Percentiles rank a stretch among this genome's conserved stretches.
Conservation (phyloP, 2,888 invertebrate genomes). For the Leptopterna dolabrata region DNA sequence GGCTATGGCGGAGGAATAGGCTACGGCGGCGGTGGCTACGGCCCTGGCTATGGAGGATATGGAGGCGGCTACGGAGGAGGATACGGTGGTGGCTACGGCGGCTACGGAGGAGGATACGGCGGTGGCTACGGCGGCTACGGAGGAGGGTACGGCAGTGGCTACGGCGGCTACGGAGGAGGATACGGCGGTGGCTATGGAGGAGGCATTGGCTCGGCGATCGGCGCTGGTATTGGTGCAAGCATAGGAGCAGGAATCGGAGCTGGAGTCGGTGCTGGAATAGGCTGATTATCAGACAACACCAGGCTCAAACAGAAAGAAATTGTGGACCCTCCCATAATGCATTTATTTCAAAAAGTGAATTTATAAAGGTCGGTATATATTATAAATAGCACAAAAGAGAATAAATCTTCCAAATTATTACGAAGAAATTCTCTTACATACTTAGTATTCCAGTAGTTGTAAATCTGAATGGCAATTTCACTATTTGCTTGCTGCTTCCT, state of each 20-base stretch:
- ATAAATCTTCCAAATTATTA: no score
- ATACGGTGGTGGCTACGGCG: neutral
- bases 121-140: conserved; percentile 7
- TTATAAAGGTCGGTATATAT: no score
- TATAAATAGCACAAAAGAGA: no score
- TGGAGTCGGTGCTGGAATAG: neutral
- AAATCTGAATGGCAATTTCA: no score
- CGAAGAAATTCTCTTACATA: no score
- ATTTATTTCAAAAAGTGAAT: no score
- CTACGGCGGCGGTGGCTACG: neutral
- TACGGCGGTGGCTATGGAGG: neutral
- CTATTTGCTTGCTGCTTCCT: no score
- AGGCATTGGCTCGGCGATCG: neutral
- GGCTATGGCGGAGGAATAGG: neutral
- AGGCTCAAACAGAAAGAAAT: no score
- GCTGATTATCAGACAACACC: neutral
- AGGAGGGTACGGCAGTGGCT: neutral
- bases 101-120: neutral
- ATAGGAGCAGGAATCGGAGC: conserved; percentile 20
- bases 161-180: neutral
- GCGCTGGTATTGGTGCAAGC: conserved; percentile 19
- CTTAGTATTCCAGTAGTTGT: no score
- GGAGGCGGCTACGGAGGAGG: neutral
- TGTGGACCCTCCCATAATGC: no score
- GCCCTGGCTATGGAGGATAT: neutral